Conservation (phyloP, 2,888 invertebrate species). For the Xanthorhoe spadicearia region DNA sequence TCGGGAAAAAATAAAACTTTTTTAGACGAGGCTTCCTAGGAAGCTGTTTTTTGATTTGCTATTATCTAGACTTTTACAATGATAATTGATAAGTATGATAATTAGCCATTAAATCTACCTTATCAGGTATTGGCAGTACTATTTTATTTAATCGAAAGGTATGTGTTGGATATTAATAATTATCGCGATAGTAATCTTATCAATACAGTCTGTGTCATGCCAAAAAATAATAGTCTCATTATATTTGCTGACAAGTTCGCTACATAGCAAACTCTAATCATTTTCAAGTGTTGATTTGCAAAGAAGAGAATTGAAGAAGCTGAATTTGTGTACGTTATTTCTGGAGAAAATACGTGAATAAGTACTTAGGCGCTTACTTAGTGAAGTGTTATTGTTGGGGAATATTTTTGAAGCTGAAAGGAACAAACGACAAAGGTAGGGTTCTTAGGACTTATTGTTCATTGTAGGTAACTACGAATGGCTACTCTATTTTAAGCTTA, state of each 20-base stretch:
- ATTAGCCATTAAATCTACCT: conserved; percentile 1
- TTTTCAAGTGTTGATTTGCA: neutral
- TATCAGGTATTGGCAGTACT: conserved; percentile 21
- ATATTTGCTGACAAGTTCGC: conserved; percentile 32
- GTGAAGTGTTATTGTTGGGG: neutral
- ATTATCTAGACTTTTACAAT: neutral
- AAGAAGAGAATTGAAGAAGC: neutral
- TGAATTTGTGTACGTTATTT: neutral
- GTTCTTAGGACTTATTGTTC: neutral
- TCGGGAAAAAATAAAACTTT: neutral
- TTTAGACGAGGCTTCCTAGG: neutral
- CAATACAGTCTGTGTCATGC: conserved; percentile 45
- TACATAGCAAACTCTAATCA: neutral
- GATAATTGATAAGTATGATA: neutral
- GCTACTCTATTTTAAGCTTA: no score
- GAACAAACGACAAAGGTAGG: neutral
- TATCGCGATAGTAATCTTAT: conserved; percentile 58
- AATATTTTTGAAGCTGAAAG: neutral
- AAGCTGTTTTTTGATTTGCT: neutral
- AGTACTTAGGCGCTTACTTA: neutral
- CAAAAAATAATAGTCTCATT: conserved; percentile 50
- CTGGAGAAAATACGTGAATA: neutral
- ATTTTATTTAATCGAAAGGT: conserved; percentile 28
- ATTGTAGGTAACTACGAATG: no score
- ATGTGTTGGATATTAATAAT: conserved; percentile 54